These are phyloP conservation scores for Loripinus fragilis DNA, from an alignment of 2,888 invertebrate species.

Conservation along the genomic window DNA sequence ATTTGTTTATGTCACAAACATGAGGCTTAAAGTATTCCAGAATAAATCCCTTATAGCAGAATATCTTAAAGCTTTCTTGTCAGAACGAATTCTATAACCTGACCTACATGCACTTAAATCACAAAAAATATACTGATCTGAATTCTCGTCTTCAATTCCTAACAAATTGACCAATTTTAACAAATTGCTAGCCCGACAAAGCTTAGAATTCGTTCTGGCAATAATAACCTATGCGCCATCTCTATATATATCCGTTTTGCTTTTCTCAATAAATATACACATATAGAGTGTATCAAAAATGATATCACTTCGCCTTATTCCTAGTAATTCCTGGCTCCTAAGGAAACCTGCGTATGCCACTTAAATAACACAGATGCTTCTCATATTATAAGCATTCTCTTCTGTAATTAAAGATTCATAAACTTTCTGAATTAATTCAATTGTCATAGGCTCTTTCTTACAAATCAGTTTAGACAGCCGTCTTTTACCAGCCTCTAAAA, in stretches of 20 bases:
- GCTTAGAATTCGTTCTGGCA: conserved; percentile 17
- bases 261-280: conserved; percentile 34
- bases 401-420: neutral
- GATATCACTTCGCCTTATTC: conserved; percentile 31
- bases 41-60: conserved; percentile 31
- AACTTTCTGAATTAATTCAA: conserved; percentile 11
- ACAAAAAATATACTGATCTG: conserved; percentile 16
- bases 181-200: conserved; percentile 29
- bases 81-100: conserved; percentile 11
- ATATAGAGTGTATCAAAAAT: conserved; percentile 19
- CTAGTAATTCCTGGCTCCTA: conserved; percentile 30
- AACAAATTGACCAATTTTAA: neutral
- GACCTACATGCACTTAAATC: neutral
- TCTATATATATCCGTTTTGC: conserved; percentile 42
- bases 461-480: conserved; percentile 17
- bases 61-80: conserved; percentile 22
- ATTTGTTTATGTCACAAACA: conserved; percentile 30
- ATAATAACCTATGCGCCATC: conserved; percentile 33
- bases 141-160: neutral
- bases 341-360: conserved; percentile 33
- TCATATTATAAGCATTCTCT: conserved; percentile 14
- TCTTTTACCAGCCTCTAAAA: conserved; percentile 38
- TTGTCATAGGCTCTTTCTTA: conserved; percentile 42
- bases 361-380: conserved; percentile 22
- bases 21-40: conserved; percentile 29